phyloP scores from a whole-genome alignment of 1,140 invertebrate species.

The Frieseomelitta varia region DNA sequence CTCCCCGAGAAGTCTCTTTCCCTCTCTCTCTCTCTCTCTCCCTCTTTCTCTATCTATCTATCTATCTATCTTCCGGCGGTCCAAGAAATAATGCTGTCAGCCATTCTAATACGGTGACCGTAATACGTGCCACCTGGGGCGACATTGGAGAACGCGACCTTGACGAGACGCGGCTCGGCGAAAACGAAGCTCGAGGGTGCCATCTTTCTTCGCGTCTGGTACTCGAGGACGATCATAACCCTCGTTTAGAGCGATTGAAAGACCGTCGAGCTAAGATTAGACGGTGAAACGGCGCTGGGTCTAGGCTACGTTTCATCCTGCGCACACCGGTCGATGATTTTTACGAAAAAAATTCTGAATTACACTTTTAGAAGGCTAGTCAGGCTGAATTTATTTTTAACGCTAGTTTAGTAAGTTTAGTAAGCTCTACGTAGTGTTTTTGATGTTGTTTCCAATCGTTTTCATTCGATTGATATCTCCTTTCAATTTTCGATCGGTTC shows the following conservation, averaged over 20 bases:
- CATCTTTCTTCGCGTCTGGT: neutral
- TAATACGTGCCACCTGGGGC: conserved; percentile 27
- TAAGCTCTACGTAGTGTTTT: no score
- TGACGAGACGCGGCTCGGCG: neutral
- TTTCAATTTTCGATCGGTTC: no score
- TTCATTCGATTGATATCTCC: no score
- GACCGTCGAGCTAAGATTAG: conserved; percentile 25
- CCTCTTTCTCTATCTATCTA: no score
- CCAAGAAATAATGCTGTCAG: conserved; percentile 21
- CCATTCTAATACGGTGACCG: conserved; percentile 11
- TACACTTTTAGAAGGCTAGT: no score
- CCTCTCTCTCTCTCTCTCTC: no score
- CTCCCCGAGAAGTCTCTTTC: neutral
- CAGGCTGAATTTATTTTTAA: no score
- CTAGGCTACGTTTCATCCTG: neutral
- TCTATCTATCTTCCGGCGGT: neutral
- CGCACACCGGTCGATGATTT: neutral
- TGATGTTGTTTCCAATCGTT: no score
- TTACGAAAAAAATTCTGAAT: no score
- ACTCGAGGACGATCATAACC: conserved; percentile 13
- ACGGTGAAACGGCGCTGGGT: neutral
- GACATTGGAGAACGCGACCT: conserved; percentile 34
- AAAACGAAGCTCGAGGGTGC: conserved; percentile 14
- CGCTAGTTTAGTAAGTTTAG: no score
- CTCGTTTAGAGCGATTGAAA: conserved; percentile 27